Evolutionary conservation across 2,888 invertebrate species (phyloP).

Genomic region (Timema cristinae): DNA sequence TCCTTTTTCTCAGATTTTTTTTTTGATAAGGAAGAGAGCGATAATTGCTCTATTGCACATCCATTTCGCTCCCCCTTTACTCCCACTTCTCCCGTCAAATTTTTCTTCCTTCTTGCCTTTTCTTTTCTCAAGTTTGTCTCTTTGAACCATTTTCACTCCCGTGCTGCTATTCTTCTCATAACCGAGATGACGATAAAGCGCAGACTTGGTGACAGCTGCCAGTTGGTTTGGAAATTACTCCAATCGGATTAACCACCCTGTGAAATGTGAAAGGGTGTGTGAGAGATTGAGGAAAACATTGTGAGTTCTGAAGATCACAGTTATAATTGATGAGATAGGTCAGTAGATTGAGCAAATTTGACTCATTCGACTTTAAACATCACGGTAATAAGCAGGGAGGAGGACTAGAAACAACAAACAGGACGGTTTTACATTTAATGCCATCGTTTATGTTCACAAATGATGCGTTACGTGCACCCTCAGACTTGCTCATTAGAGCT

Average conservation of each 20-base stretch:
- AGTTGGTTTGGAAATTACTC: slow-evolving; percentile 24
- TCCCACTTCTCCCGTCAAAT: background rate
- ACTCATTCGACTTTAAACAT: too few species aligned
- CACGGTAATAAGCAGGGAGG: too few species aligned
- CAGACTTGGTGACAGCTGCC: slow-evolving; percentile 28
- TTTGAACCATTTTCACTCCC: too few species aligned
- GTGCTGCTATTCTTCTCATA: too few species aligned
- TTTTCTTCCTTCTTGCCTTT: background rate
- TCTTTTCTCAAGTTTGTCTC: background rate
- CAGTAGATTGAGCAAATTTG: too few species aligned
- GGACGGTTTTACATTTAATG: too few species aligned
- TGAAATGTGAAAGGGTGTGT: slow-evolving; percentile 1
- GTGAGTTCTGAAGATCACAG: too few species aligned
- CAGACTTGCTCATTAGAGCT: too few species aligned
- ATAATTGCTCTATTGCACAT: slow-evolving; percentile 24
- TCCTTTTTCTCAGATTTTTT: slow-evolving; percentile 20
- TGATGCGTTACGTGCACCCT: too few species aligned
- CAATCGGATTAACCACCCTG: slow-evolving; percentile 26
- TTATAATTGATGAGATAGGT: too few species aligned
- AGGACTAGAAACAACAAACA: too few species aligned
- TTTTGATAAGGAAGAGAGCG: slow-evolving; percentile 23
- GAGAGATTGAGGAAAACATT: background rate
- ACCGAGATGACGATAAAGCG: background rate
- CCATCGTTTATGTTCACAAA: too few species aligned
- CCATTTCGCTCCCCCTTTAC: slow-evolving; percentile 4